Evolutionary conservation across 2,113 vertebrate genomes (phyloP), one percentile per base, ranked within the genome.

Genomic region (Cyanistes caeruleus): DNA sequence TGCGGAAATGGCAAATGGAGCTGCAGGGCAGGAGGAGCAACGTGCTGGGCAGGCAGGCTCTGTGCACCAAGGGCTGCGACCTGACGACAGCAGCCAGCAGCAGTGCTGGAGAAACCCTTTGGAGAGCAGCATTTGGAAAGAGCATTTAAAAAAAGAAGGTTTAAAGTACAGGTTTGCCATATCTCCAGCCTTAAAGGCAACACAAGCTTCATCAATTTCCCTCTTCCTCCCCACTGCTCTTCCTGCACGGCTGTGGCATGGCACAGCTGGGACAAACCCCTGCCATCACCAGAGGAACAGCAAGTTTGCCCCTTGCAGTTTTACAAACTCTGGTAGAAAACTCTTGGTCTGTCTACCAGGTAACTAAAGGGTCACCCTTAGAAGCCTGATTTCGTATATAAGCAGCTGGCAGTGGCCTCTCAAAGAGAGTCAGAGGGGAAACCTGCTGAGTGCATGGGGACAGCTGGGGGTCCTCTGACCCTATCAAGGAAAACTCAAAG

Each of bases 381-480:
- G 49, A 76, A 78, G 19, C 9, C 48, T 82, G 9, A 70, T 64
- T 84, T 67, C 19, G 12, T 15, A 35, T 2, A 5, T 5, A 33
- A 49, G 31, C 0, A 1, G 25, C 28, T 74, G 82, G 56, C 72
- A 63, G 43, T 12, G 11, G 14, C 35, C 14, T 68, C 79, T 82
- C 49, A 7, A 39, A 43, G 39, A 22, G 23, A 51, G 17, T 33
- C 6, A 31, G 30, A 39, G 68, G 52, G 33, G 24, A 87, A 33
- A 65, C 17, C 12, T 1, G 1, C 37, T 55, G 33, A 67, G 9
- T 0, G 0, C 59, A 19, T 0, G 0, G 22, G 60, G 14, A 43
- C 3, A 3, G 37, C 41, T 18, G 30, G 28, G 62, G 48, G 39
- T 39, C 35, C n/a, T 53, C 67, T 64, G 2, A 1, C 35, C 14